Evolutionary conservation across 2,113 vertebrate species (phyloP), one percentile per base, ranked within the genome.

Genomic region (Xiphorhynchus elegans): DNA sequence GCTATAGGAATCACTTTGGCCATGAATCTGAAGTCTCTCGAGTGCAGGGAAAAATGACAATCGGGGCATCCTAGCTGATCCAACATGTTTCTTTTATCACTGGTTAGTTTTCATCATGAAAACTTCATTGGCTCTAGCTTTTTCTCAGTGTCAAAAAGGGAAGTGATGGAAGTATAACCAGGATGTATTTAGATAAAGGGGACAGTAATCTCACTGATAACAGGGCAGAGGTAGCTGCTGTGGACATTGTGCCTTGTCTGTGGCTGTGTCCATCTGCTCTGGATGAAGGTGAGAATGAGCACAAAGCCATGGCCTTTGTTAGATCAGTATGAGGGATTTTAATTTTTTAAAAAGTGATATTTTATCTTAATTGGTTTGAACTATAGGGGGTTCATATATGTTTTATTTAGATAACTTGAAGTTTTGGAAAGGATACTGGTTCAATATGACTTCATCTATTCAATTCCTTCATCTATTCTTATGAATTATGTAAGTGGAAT

Each of bases 91-190:
- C 29, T 89, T 68, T 79, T 89, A 52, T 56, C 93, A 87, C 69
- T 97, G 96, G 96, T 98, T 98, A 97, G 97, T 98, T 95, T 98
- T 98, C 59, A 97, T 98, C 67, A 97, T 97, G 16, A 98, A 98
- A 56, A 97, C 97, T n/a, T 98, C 98, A 3, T 97, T 98, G 77
- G 93, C 97, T 78, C 87, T 98, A 83, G 95, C 97, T 67, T 98
- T 98, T 93, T 95, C 74, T 28, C 47, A 97, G 98, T 97, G 91
- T 97, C 15, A 91, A 97, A 70, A 89, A 98, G 50, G 93, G 96
- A 98, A 73, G 75, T 97, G 10, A 79, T 67, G 56, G 78, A 95
- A 20, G 63, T 96, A 60, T 97, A 98, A 93, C 91, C 98, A 62
- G 60, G 98, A 50, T 75, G 80, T 46, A 98, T 98, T 46, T 60